These are phyloP conservation scores for Melanostigma gelatinosum DNA, from an alignment of 2,113 vertebrate genomes.

Conservation along the genomic window DNA sequence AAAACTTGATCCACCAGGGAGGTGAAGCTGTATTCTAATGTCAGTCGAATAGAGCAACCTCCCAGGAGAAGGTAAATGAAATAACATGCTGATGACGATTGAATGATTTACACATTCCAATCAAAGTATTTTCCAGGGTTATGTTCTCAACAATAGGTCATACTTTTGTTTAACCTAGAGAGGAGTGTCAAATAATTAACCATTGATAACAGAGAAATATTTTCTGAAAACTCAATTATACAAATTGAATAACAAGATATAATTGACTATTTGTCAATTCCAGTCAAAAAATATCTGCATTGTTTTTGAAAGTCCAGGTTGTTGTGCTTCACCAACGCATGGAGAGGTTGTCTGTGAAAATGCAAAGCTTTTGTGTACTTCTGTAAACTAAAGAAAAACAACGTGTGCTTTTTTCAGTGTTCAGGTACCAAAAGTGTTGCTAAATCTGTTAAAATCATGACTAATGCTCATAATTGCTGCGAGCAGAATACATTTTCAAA, in stretches of 20 bases:
- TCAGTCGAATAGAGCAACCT: constrained; percentile 2
- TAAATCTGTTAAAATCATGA: constrained; percentile 33
- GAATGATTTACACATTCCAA: constrained; percentile 2
- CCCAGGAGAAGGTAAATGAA: background rate
- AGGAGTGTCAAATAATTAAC: background rate
- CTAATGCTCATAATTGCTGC: constrained; percentile 62
- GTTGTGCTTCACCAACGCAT: background rate
- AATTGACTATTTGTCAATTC: background rate
- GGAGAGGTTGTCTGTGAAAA: background rate
- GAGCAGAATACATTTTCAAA: constrained; percentile 68
- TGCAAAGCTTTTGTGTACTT: background rate
- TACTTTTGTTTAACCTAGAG: background rate
- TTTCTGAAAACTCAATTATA: background rate
- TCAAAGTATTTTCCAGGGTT: constrained; percentile 11
- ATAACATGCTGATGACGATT: constrained; percentile 12
- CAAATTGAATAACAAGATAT: rapidly evolving
- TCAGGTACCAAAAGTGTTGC: background rate
- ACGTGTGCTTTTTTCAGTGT: background rate
- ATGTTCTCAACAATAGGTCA: constrained; percentile 1
- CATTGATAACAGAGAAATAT: background rate
- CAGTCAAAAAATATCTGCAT: background rate
- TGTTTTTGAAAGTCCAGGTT: background rate
- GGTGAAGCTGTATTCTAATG: background rate
- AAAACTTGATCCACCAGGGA: background rate
- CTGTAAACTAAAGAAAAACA: constrained; percentile 1